These are phyloP conservation scores for Gymnarchus niloticus DNA, from an alignment of 2,113 vertebrate genomes.

Conservation along the genomic window DNA sequence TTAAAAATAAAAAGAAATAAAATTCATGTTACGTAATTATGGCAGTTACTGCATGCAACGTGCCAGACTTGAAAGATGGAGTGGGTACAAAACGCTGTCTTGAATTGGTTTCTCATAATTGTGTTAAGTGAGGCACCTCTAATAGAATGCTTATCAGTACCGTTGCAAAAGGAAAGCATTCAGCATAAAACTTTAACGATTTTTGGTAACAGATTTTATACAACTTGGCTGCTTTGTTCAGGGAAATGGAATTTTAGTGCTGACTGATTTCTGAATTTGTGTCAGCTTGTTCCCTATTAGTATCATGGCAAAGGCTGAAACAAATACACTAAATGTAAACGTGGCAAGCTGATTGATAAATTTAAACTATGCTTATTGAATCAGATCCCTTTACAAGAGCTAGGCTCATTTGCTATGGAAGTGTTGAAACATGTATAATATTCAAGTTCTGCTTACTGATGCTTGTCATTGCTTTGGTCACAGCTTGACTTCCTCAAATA, in stretches of 20 bases:
- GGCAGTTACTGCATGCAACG: background rate
- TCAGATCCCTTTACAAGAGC: too few relatives aligned
- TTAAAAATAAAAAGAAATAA: background rate
- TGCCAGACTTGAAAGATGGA: background rate
- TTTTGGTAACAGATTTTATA: conserved; percentile 2
- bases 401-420: too few relatives aligned
- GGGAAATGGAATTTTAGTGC: conserved; percentile 9
- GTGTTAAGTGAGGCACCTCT: conserved; percentile 3
- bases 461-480: background rate
- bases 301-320: background rate
- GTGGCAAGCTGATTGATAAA: background rate
- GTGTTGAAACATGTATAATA: background rate
- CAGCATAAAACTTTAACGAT: background rate
- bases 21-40: background rate
- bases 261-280: background rate
- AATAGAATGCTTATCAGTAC: conserved; percentile 1
- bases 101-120: background rate
- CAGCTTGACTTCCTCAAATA: background rate
- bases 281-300: background rate
- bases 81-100: background rate
- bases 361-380: background rate
- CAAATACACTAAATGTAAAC: background rate
- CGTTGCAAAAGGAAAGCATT: conserved; percentile 7
- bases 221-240: background rate
- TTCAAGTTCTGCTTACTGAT: background rate